Evolutionary conservation across 2,113 vertebrate genomes (phyloP).

Genomic region (Salvelinus alpinus): DNA sequence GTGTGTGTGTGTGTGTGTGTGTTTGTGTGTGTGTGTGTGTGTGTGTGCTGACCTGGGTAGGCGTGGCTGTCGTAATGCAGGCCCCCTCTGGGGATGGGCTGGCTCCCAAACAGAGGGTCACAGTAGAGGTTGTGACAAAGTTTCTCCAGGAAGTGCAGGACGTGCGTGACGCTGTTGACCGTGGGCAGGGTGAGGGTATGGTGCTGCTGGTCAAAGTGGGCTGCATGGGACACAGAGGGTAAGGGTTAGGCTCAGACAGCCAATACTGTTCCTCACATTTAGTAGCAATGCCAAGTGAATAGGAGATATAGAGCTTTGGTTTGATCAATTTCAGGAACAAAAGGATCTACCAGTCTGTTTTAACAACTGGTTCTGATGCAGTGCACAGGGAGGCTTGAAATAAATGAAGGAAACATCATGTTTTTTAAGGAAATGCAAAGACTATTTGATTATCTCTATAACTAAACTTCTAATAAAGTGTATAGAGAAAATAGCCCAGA

Average conservation of each 20-base stretch:
- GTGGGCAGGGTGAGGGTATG: slow-evolving; percentile 94
- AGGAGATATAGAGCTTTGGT: neutral
- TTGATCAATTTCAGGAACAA: too few species aligned
- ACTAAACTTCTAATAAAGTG: too few species aligned
- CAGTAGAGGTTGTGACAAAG: slow-evolving; percentile 96
- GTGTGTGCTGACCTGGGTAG: slow-evolving; percentile 77
- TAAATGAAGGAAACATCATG: too few species aligned
- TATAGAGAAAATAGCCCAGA: too few species aligned
- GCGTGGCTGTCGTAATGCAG: slow-evolving; percentile 81
- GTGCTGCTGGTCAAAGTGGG: slow-evolving; percentile 91
- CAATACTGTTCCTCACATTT: slow-evolving; percentile 8
- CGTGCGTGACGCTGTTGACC: slow-evolving; percentile 94
- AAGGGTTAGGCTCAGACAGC: too few species aligned
- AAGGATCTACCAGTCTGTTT: too few species aligned
- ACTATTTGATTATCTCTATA: too few species aligned
- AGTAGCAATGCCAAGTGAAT: slow-evolving; percentile 14
- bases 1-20: neutral
- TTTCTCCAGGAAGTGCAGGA: slow-evolving; percentile 97
- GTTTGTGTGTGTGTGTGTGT: neutral
- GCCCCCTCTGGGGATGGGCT: slow-evolving; percentile 85
- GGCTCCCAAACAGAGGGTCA: slow-evolving; percentile 94
- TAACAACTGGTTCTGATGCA: too few species aligned
- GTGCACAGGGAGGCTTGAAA: too few species aligned
- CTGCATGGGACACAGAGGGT: slow-evolving; percentile 70
- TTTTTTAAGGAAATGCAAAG: too few species aligned